A percentile compares a stretch with the other conserved stretches of the same genome.
Evolutionary conservation across 2,797 vertebrate genomes (phyloP).

Genomic region (Cuniculus paca): DNA sequence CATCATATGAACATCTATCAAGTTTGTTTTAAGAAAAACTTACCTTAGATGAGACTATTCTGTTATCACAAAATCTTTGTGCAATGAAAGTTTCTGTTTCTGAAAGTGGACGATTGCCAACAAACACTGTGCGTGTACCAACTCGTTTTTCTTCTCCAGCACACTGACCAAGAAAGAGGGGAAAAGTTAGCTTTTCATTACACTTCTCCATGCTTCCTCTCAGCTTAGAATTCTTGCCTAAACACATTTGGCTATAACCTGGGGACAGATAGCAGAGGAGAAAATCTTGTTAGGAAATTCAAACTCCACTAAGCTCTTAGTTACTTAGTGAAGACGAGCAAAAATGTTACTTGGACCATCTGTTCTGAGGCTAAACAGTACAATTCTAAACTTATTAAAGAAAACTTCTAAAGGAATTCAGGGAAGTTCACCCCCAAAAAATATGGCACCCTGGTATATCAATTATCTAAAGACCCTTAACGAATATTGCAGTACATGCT

Average conservation of each 20-base stretch:
- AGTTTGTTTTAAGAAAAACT: slow-evolving; percentile 71
- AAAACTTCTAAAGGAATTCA: neutral
- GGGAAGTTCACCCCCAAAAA: neutral
- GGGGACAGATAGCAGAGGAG: neutral
- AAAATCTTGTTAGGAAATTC: slow-evolving; percentile 56
- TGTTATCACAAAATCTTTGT: slow-evolving; percentile 97
- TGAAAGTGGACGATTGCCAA: slow-evolving; percentile 91
- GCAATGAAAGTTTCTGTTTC: slow-evolving; percentile 92
- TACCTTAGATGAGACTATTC: slow-evolving; percentile 99
- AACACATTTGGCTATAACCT: slow-evolving; percentile 8
- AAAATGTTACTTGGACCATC: slow-evolving; percentile 12
- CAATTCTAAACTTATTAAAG: slow-evolving; percentile 51
- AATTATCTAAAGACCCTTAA: neutral
- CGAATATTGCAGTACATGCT: neutral
- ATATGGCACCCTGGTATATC: neutral
- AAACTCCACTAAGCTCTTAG: slow-evolving; percentile 63
- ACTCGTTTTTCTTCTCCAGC: slow-evolving; percentile 93
- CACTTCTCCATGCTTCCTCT: neutral
- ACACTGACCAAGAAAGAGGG: slow-evolving; percentile 84
- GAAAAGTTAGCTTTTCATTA: slow-evolving; percentile 32
- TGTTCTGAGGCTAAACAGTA: neutral
- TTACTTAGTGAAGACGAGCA: slow-evolving; percentile 54
- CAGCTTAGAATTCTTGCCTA: slow-evolving; percentile 51
- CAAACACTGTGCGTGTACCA: slow-evolving; percentile 95
- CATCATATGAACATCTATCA: slow-evolving; percentile 11